Evolutionary conservation across 2,113 vertebrate species (phyloP), one percentile per base, ranked within the genome.

Genomic region (Chlorodrepanis virens): DNA sequence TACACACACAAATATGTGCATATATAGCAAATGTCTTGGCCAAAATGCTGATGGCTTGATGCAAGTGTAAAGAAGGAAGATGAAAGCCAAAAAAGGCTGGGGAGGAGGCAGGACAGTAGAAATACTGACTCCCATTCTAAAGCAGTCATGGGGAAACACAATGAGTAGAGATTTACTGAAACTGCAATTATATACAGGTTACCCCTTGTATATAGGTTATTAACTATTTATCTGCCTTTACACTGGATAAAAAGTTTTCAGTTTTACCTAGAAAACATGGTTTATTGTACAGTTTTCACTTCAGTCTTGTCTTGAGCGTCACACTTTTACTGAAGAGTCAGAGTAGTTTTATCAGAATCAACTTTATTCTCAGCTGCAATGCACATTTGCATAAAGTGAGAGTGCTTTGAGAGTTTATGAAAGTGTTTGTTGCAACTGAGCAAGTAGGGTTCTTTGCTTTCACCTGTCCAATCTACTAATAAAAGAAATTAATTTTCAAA

Each of bases 1-100:
- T 2, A 52, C 1, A 22, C 7, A n/a, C 7, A 21, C 4, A 85
- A 13, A 75, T 12, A 15, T 17, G 16, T 33, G 6, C 3, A 0
- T 17, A 24, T 13, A 13, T 10, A 29, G 19, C 35, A 54, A 42
- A 76, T 9, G 13, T 23, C 45, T 75, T 50, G 33, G 65, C 11
- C 37, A 74, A 78, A 85, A 74, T 16, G 75, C 24, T 29, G 20
- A 70, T 16, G 39, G 37, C 31, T 67, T 14, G 5, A 61, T 53
- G 22, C 12, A 75, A 71, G 14, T 4, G 14, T 37, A 63, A 89
- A 67, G 84, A 47, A 83, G 21, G 59, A 91, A 57, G 28, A 76
- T n/a, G 11, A 56, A 83, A 82, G 33, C 25, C 59, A 76, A 61
- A 64, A 76, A 67, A 67, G 27, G 45, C 31, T 45, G 15, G 10